Evolutionary conservation across 2,888 invertebrate genomes (phyloP).

Genomic region (Archips xylosteana): DNA sequence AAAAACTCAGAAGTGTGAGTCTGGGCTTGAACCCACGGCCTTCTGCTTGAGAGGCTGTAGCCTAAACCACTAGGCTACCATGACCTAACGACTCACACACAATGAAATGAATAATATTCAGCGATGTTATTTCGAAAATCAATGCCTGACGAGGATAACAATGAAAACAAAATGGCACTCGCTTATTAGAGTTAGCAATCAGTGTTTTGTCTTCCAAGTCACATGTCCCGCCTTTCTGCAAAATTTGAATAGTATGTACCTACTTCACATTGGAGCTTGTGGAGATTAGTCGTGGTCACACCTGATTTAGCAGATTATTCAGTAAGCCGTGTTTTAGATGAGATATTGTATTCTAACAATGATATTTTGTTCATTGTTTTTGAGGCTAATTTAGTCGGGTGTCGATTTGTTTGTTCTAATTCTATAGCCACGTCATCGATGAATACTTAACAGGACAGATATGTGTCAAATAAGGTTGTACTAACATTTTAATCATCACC

Average conservation of each 20-base stretch:
- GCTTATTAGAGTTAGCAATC: neutral
- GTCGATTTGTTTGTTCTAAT: constrained; percentile 4
- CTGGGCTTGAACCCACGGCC: too few relatives aligned
- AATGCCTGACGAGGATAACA: neutral
- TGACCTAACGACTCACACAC: too few relatives aligned
- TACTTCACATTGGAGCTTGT: neutral
- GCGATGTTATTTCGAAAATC: too few relatives aligned
- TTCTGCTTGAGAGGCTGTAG: too few relatives aligned
- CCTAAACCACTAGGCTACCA: too few relatives aligned
- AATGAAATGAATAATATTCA: too few relatives aligned
- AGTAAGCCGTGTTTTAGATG: constrained; percentile 2
- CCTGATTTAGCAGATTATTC: constrained; percentile 9
- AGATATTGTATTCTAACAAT: neutral
- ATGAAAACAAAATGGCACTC: neutral
- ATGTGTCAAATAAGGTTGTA: neutral
- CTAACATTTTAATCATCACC: too few relatives aligned
- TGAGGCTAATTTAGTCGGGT: constrained; percentile 3
- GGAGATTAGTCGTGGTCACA: constrained; percentile 12
- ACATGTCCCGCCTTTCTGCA: neutral
- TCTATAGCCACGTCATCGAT: neutral
- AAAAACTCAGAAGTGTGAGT: too few relatives aligned
- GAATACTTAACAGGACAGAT: neutral
- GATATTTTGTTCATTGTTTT: constrained; percentile 6
- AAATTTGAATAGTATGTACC: neutral
- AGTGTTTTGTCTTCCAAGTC: neutral